Evolutionary conservation across 2,888 invertebrate genomes (phyloP), one percentile per base, ranked within the genome.

Genomic region (Lymantria monacha): DNA sequence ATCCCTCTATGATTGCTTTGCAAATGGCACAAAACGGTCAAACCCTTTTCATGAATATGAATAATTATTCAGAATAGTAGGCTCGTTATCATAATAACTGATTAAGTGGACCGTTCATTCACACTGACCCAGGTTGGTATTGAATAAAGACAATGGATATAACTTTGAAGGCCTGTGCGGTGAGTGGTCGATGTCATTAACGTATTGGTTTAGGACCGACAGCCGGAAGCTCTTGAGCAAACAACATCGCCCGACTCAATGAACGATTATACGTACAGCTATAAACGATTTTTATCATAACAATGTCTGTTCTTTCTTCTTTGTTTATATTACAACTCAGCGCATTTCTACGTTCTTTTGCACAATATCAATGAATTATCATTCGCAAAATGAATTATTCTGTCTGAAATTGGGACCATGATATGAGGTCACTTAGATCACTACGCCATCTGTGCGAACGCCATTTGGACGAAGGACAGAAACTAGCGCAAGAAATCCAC

Each of bases 171-270:
- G 70, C 69, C 69, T 72, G 63, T 58, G 66, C 60, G 63, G 73
- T 69, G 75, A 79, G 74, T 76, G 75, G 73, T 66, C 69, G 66
- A 71, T 70, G 71, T 79, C 76, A 81, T 82, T 81, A 79, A 72
- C 69, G 71, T 83, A 80, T 81, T 81, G 72, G 75, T 76, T 79
- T 79, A 81, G 81, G 81, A 60, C 66, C 74, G 76, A 69, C 73
- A 72, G 66, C 65, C 74, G 76, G 76, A 75, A 78, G 73, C 75
- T 63, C 74, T 75, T 57, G 59, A 69, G 78, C 79, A 79, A 82
- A 73, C 71, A 72, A 69, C 66, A 63, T 51, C 43, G 58, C 62
- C 72, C 63, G 53, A 38, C 59, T 69, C 63, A 59, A 62, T 67
- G 64, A 63, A 49, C 63, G 61, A 56, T 52, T 66, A 61, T 61